Conservation (phyloP, 92 coral and sea anemone species). For the Micromussa lordhowensis region DNA sequence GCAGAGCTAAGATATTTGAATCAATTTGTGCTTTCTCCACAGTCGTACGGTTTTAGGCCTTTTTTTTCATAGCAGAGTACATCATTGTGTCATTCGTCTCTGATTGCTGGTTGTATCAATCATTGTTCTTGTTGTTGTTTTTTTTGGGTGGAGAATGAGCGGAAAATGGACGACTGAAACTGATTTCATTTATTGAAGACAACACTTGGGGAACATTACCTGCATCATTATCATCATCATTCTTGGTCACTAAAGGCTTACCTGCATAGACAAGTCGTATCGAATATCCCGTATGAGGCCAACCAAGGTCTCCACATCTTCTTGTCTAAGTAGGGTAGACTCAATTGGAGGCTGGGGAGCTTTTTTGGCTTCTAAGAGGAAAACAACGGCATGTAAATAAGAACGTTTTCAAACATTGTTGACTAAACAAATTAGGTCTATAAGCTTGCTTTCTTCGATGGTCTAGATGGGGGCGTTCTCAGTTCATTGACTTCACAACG, state of each 20-base stretch:
- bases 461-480: too few relatives aligned
- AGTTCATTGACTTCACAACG: neutral
- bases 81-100: neutral
- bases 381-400: neutral
- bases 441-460: too few relatives aligned
- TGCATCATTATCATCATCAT: neutral
- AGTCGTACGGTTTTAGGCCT: neutral
- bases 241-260: neutral
- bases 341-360: slow-evolving; percentile 11
- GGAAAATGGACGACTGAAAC: too few relatives aligned
- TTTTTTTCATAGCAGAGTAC: neutral
- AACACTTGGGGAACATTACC: too few relatives aligned
- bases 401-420: neutral
- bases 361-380: neutral
- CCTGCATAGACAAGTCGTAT: slow-evolving; percentile 95
- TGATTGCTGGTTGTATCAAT: too few relatives aligned
- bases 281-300: slow-evolving; percentile 88
- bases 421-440: neutral
- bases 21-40: neutral
- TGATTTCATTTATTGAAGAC: too few relatives aligned
- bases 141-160: neutral
- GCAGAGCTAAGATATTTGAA: neutral
- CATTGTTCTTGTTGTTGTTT: neutral
- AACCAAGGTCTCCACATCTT: slow-evolving; percentile 55
- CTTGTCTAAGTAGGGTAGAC: slow-evolving; percentile 28